Percentiles rank a stretch among this genome's conserved stretches.
Conservation (phyloP, 2,888 invertebrate genomes). For the Malthinus seriepunctatus region DNA sequence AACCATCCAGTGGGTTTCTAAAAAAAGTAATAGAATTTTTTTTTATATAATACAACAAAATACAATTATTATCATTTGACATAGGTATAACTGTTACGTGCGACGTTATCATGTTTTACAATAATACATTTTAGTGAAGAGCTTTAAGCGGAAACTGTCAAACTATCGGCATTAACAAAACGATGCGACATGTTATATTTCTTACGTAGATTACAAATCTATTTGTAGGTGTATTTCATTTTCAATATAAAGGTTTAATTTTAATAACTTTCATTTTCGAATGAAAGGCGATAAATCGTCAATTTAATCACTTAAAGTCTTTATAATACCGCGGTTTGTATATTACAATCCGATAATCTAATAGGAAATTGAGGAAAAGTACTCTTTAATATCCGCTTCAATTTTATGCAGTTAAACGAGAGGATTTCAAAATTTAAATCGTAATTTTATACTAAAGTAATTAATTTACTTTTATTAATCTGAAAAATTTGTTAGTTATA, state of each 20-base stretch:
- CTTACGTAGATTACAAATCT: too few relatives aligned
- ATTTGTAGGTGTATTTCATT: not conserved
- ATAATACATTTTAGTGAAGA: conserved; percentile 18
- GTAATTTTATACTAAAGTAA: too few relatives aligned
- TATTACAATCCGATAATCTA: conserved; percentile 15
- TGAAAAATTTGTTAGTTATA: too few relatives aligned
- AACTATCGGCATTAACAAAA: conserved; percentile 37
- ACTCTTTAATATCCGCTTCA: conserved; percentile 5
- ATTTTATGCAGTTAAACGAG: not conserved
- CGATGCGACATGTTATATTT: conserved; percentile 12
- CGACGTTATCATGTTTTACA: conserved; percentile 24
- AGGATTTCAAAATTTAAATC: not conserved
- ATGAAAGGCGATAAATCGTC: too few relatives aligned
- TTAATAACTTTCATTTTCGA: too few relatives aligned
- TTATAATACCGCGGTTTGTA: not conserved
- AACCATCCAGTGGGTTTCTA: conserved; percentile 52
- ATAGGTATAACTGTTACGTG: conserved; percentile 25
- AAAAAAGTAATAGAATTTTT: conserved; percentile 18
- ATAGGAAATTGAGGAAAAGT: conserved; percentile 29
- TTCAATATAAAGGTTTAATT: too few relatives aligned
- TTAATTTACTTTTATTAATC: too few relatives aligned
- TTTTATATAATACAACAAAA: conserved; percentile 6
- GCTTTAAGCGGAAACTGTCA: conserved; percentile 41
- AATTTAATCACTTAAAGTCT: too few relatives aligned
- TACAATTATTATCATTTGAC: conserved; percentile 14